Percentiles rank a stretch among this genome's conserved stretches.
Evolutionary conservation across 2,113 vertebrate species (phyloP).

Genomic region (Carassius gibelio): DNA sequence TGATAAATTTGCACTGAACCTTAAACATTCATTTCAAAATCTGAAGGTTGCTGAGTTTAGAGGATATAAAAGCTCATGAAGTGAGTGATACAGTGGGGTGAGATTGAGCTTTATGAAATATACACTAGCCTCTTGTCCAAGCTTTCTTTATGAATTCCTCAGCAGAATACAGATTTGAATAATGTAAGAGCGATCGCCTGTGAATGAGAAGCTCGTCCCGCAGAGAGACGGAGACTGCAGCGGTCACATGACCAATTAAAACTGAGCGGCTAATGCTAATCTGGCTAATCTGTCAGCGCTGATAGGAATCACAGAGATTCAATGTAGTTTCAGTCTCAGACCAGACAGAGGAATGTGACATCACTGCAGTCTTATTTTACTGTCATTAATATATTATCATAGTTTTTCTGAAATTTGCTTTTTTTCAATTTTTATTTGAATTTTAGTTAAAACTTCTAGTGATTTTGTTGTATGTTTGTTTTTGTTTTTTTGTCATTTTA

Average conservation of each 20-base stretch:
- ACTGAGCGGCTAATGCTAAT: not conserved
- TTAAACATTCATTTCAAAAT: not conserved
- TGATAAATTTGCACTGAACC: not conserved
- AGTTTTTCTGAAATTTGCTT: not conserved
- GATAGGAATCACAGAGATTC: not conserved
- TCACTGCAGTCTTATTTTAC: not conserved
- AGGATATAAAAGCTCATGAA: not conserved
- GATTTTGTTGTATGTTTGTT: too few species aligned
- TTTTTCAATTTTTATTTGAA: not conserved
- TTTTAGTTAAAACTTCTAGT: not conserved
- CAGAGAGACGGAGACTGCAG: not conserved
- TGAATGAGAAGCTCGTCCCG: not conserved
- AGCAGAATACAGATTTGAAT: constrained; percentile 26
- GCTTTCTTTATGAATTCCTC: constrained; percentile 44
- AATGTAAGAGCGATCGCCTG: not conserved
- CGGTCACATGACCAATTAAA: constrained; percentile 9
- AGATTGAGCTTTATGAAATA: constrained; percentile 15
- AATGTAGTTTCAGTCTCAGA: not conserved
- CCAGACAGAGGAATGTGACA: not conserved
- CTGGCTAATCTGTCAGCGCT: not conserved
- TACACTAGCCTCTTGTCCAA: not conserved
- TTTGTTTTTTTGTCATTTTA: too few species aligned
- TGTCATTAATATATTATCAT: too few species aligned
- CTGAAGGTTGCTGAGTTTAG: not conserved
- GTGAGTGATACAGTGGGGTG: not conserved